Conservation (phyloP, 1,140 invertebrate genomes). For the Cataglyphis hispanica region DNA sequence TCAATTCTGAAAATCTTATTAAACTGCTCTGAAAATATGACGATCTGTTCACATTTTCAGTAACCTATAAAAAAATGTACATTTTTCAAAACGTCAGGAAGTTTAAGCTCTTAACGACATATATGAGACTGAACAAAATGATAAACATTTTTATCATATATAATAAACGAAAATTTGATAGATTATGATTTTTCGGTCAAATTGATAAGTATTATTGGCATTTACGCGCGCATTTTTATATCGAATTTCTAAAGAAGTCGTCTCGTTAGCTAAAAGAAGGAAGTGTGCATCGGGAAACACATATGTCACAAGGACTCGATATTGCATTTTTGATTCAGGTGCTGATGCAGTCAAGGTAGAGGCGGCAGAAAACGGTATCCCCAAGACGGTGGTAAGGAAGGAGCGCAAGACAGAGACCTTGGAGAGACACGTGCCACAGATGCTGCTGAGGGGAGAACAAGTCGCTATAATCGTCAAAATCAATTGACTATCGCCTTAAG, state of each 20-base stretch:
- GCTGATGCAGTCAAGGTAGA: constrained; percentile 39
- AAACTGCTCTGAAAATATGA: not conserved
- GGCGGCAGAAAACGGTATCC: constrained; percentile 78
- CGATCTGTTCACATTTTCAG: not conserved
- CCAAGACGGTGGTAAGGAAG: constrained; percentile 86
- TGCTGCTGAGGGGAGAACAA: constrained; percentile 95
- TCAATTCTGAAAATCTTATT: not conserved
- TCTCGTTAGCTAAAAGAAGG: not conserved
- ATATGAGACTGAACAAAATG: not conserved
- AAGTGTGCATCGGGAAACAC: not conserved
- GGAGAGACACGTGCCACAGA: constrained; percentile 91
- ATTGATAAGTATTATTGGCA: not conserved
- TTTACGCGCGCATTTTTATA: not conserved
- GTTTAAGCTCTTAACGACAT: not conserved
- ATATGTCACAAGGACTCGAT: constrained; percentile 1
- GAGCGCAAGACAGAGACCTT: constrained; percentile 90
- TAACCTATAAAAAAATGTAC: not conserved
- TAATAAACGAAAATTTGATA: not conserved
- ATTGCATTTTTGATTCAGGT: constrained; percentile 43
- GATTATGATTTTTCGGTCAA: not conserved
- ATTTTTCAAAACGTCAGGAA: not conserved
- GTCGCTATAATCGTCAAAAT: constrained; percentile 89
- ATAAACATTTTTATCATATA: not conserved
- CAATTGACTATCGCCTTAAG: constrained; percentile 61
- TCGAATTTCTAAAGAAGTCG: not conserved